Conservation (phyloP, 2,113 vertebrate species). For the Hirundichthys speculiger region DNA sequence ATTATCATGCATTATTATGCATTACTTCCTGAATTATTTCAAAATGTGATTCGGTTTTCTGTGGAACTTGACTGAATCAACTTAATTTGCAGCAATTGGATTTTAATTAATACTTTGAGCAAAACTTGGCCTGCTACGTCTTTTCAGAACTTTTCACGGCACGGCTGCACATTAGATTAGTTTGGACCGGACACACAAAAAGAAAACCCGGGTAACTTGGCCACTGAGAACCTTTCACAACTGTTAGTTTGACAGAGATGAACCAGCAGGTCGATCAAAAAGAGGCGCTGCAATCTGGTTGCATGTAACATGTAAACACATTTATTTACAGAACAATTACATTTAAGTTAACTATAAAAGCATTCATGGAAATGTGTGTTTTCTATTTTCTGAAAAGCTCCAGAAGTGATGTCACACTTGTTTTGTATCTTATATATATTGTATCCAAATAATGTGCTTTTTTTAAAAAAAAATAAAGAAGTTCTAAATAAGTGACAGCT, state of each 20-base stretch:
- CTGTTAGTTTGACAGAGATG: not conserved
- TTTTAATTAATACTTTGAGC: not conserved
- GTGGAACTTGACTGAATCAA: not conserved
- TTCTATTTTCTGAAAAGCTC: too few species aligned
- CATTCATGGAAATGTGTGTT: not conserved
- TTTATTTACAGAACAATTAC: conserved; percentile 54
- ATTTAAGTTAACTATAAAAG: conserved; percentile 18
- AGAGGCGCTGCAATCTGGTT: not conserved
- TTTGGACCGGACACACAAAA: too few species aligned
- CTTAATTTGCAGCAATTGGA: not conserved
- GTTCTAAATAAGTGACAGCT: too few species aligned
- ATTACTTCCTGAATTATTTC: not conserved
- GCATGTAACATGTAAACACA: not conserved
- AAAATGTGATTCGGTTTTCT: not conserved
- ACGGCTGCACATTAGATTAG: too few species aligned
- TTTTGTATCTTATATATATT: too few species aligned
- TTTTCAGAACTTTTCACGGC: too few species aligned
- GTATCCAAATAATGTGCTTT: too few species aligned
- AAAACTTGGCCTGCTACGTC: not conserved
- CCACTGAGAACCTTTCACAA: not conserved
- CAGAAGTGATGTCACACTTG: too few species aligned
- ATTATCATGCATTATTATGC: not conserved
- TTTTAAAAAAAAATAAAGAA: too few species aligned
- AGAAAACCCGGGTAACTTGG: too few species aligned
- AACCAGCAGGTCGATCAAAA: not conserved